These are phyloP conservation scores for Acropora yongei DNA, from an alignment of 64 coral and sea anemone genomes.

Conservation along the genomic window DNA sequence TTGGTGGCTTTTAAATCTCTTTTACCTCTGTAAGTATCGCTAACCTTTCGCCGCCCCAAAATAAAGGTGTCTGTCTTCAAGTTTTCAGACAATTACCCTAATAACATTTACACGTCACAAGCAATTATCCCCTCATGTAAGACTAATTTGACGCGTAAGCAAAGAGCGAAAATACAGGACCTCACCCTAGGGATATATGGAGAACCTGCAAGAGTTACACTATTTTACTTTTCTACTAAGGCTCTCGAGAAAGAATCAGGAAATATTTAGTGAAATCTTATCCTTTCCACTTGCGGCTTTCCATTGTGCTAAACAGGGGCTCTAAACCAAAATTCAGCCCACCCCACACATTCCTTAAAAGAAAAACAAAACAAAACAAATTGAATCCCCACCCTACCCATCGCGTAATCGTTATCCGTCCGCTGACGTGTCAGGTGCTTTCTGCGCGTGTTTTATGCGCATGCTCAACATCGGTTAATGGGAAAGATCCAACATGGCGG, in stretches of 20 bases:
- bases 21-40: constrained; percentile 39
- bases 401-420: not conserved
- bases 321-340: not conserved
- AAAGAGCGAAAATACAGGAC: too few species aligned
- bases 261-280: too few species aligned
- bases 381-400: not conserved
- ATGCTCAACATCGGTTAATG: constrained; percentile 21
- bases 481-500: constrained; percentile 90
- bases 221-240: too few species aligned
- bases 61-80: not conserved
- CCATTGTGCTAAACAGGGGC: too few species aligned
- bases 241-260: too few species aligned
- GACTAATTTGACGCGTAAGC: not conserved
- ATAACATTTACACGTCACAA: not conserved
- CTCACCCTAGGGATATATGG: too few species aligned
- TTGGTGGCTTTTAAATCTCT: not conserved
- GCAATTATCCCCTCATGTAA: not conserved
- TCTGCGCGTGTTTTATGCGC: constrained; percentile 64
- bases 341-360: too few species aligned
- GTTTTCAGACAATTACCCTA: not conserved
- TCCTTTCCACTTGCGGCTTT: too few species aligned
- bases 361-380: not conserved
- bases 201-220: too few species aligned
- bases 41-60: not conserved
- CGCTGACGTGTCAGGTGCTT: constrained; percentile 83